Base-by-base conservation (phyloP, 1,140 invertebrate genomes). In the fruit fly (Drosophila melanogaster) region DNA sequence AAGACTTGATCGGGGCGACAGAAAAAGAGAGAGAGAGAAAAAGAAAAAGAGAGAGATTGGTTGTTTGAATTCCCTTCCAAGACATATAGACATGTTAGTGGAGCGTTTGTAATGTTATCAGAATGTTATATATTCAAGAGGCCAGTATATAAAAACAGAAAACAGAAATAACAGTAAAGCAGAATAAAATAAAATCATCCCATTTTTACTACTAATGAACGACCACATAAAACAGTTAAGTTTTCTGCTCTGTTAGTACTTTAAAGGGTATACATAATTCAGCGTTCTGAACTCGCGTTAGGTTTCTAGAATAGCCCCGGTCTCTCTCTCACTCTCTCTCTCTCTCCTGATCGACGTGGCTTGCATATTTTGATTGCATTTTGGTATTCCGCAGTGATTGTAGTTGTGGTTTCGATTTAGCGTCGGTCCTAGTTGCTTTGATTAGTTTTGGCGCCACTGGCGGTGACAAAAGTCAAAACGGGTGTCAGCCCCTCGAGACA, bases 391-490 rank as follows among this genome's bases (percentile, higher is more conserved):
- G 11, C 24, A n/a, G 30, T 24, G 24, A 26, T 43, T 41, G 47
- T 38, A 24, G 19, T 12, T 35, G 56, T 46, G 24, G 40, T 24
- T 38, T 14, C 14, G 15, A n/a, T 8, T 61, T 37, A 5, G 54
- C 30, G 26, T 30, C 35, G 33, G 46, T 41, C 30, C 41, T 43
- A 51, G 59, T 65, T 37, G 66, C 49, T 70, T 69, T 69, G 67
- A 71, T 71, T 71, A 71, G 67, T 47, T 70, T 70, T 33, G 66
- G 66, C 64, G 66, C 66, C 66, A 33, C 14, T 40, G 64, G 64
- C 24, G 64, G 66, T 70, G 65, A 71, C 67, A 71, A 71, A 70
- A 70, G 67, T 70, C 51, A 70, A 67, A 67, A 69, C 35, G 40
- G 62, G 24, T 56, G 66, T 70, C 66, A 70, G 65, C 51, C 43